Base-by-base conservation (phyloP, 2,888 invertebrate genomes). In the Pollenia angustigena region DNA sequence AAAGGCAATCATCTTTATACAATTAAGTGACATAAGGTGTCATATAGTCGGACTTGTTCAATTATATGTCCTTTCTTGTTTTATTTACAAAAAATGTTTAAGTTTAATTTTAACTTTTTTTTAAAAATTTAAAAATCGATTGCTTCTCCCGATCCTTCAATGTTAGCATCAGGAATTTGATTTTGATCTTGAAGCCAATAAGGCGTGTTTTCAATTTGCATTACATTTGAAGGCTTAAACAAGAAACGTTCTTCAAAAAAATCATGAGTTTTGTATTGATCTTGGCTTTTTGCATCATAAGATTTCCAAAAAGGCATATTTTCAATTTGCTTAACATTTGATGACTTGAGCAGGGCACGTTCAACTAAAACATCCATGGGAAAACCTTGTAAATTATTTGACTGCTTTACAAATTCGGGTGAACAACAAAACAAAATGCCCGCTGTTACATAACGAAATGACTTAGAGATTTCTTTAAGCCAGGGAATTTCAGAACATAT, bases 381-480 rank as follows among this genome's bases (percentile, higher is more conserved):
- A 87, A 88, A 72, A 18, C 69, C 71, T 7, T 72, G 18, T 58
- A 85, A 75, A 44, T 54, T 14, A 11, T 80, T 75, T 4, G 16
- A 66, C 7, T 71, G 48, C 1, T 16, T 16, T 1, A 88, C 56
- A 18, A 79, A 83, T 64, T 87, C 85, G 0, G 84, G 58, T 3
- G 79, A 76, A 12, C 88, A 88, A 16, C 88, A 88, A 14, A 88
- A 88, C 60, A 69, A 72, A 2, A 85, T 44, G 9, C 88, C 88
- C 32, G 87, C 83, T 2, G 79, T 81, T 10, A 79, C 52, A 78
- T 56, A 68, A 60, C 52, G 23, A 54, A 81, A 60, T 58, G 82
- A 52, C 7, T 48, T n/a, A 46, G 46, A 11, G 23, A 81, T 74
- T 58, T 83, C 64, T 23, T 58, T 75, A 4, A 88, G 52, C 88